Evolutionary conservation across 2,113 vertebrate species (phyloP).

Genomic region (Onychostoma macrolepis): DNA sequence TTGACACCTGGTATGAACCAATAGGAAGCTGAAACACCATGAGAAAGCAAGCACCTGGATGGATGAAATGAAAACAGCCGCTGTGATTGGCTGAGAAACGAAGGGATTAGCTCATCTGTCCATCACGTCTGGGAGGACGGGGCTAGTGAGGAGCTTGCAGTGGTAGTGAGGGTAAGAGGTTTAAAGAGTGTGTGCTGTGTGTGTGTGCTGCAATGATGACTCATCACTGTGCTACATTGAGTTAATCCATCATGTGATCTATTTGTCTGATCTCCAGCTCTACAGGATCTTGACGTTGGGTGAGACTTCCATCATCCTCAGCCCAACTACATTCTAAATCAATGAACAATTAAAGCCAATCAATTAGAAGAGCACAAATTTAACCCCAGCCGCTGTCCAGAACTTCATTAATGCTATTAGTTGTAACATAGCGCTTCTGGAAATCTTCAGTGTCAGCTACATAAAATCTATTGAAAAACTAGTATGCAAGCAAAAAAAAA

Average conservation of each 20-base stretch:
- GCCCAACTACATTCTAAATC: conserved; percentile 3
- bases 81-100: conserved; percentile 22
- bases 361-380: not conserved
- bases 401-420: conserved; percentile 30
- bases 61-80: not conserved
- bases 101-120: conserved; percentile 50
- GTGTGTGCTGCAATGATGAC: conserved; percentile 28
- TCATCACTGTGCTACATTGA: conserved; percentile 37
- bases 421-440: not conserved
- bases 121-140: conserved; percentile 13
- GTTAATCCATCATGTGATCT: conserved; percentile 52
- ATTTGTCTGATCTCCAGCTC: conserved; percentile 40
- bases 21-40: not conserved
- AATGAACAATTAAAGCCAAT: conserved; percentile 28
- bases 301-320: conserved; percentile 8
- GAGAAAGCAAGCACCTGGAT: conserved; percentile 27
- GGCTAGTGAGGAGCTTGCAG: conserved; percentile 10
- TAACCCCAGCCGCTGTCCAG: not conserved
- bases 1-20: conserved; percentile 5
- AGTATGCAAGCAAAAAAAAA: not conserved
- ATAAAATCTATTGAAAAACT: not conserved
- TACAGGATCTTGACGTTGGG: conserved; percentile 26
- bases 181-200: conserved; percentile 36
- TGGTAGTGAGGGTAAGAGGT: conserved; percentile 29
- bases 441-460: conserved; percentile 5